Conservation (phyloP, 2,888 invertebrate genomes). For the Ganaspis brasiliensis region DNA sequence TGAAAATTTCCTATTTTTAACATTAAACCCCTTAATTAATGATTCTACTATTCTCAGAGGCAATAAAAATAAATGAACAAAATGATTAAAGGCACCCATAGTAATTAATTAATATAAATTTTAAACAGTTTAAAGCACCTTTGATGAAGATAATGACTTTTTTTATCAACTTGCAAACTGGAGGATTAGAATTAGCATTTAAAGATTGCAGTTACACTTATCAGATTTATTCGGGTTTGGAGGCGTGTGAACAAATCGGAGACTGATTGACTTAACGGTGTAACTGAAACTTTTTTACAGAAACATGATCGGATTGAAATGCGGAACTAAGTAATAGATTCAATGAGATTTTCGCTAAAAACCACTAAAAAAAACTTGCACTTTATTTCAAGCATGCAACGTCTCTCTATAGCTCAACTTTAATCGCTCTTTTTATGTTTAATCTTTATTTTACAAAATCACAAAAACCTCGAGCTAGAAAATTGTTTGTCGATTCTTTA, state of each 20-base stretch:
- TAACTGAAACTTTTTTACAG: not conserved
- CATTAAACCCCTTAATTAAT: not conserved
- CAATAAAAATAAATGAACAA: not conserved
- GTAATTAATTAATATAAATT: slow-evolving; percentile 12
- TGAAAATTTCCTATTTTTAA: not conserved
- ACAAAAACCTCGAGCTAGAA: no score
- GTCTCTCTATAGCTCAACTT: not conserved
- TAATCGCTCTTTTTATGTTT: slow-evolving; percentile 11
- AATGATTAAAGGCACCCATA: not conserved
- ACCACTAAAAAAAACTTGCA: not conserved
- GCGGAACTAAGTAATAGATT: slow-evolving; percentile 36
- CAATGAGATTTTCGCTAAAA: slow-evolving; percentile 9
- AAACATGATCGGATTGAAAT: slow-evolving; percentile 14
- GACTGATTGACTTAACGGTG: slow-evolving; percentile 32
- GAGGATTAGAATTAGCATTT: slow-evolving; percentile 1
- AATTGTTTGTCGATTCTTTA: no score
- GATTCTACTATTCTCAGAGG: not conserved
- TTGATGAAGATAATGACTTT: slow-evolving; percentile 8
- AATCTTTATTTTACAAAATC: no score
- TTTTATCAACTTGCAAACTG: not conserved
- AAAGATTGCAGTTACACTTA: slow-evolving; percentile 13
- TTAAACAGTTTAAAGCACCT: not conserved
- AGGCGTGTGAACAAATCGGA: slow-evolving; percentile 11
- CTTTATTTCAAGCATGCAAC: slow-evolving; percentile 9
- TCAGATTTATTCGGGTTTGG: slow-evolving; percentile 11